phyloP scores from a whole-genome alignment of 2,888 invertebrate genomes.

The Hemicrepidius hirtus region DNA sequence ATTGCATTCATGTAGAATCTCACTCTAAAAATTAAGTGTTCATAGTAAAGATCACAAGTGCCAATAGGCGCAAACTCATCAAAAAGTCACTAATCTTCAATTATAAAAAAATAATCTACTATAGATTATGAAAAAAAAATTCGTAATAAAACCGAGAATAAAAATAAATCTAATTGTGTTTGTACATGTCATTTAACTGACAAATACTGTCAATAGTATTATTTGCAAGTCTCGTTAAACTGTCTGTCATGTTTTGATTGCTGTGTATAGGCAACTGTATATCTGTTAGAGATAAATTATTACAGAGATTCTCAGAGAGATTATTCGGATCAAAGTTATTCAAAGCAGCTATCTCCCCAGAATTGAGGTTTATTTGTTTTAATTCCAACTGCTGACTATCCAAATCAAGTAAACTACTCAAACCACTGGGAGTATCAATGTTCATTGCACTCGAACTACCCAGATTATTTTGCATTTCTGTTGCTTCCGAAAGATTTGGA shows the following conservation, averaged over 20 bases:
- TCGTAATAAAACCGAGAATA: not conserved
- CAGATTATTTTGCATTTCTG: conserved; percentile 39
- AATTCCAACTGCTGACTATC: conserved; percentile 72
- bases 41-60: conserved; percentile 1
- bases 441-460: conserved; percentile 49
- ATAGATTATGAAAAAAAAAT: conserved; percentile 26
- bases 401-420: conserved; percentile 68
- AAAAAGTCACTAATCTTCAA: not conserved
- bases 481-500: conserved; percentile 29
- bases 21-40: not conserved
- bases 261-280: conserved; percentile 58
- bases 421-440: conserved; percentile 58
- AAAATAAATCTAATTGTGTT: not conserved
- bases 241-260: conserved; percentile 74
- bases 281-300: conserved; percentile 72
- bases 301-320: conserved; percentile 72
- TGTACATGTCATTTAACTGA: conserved; percentile 54
- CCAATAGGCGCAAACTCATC: conserved; percentile 2
- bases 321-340: conserved; percentile 67
- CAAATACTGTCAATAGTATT: conserved; percentile 71
- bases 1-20: not conserved
- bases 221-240: conserved; percentile 74
- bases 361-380: conserved; percentile 68
- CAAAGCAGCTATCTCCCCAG: conserved; percentile 68
- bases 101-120: conserved; percentile 9